Percentiles rank a stretch among this genome's conserved stretches.
Evolutionary conservation across 2,113 vertebrate species (phyloP).

Genomic region (Neolamprologus devosi): DNA sequence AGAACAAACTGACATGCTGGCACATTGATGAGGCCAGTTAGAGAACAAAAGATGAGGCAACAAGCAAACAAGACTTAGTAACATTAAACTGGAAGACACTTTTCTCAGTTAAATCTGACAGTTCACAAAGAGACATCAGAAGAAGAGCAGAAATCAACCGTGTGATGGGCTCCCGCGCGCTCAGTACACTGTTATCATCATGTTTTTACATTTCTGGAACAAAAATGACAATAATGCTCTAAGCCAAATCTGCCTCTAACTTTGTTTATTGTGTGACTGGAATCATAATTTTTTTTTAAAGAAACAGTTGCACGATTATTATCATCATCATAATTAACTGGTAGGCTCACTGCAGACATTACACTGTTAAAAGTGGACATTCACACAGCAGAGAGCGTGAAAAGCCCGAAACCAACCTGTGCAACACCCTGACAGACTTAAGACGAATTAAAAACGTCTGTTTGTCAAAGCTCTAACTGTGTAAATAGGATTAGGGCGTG

Average conservation of each 20-base stretch:
- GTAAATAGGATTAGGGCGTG: not conserved
- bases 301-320: not conserved
- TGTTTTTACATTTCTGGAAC: not conserved
- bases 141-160: not conserved
- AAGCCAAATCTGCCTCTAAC: not conserved
- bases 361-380: not conserved
- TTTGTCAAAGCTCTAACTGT: not conserved
- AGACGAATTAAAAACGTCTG: not conserved
- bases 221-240: not conserved
- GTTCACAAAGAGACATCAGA: not conserved
- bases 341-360: not conserved
- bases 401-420: not conserved
- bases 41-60: not conserved
- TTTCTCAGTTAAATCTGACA: not conserved
- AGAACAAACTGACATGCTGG: not conserved
- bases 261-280: not conserved
- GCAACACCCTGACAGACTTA: not conserved
- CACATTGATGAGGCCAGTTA: not conserved
- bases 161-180: rapidly evolving
- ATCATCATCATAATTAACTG: not conserved
- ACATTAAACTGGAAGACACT: not conserved
- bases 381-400: not conserved
- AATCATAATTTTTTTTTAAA: not conserved
- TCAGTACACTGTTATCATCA: not conserved
- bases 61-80: not conserved